These are phyloP conservation scores for Ligdia adustata DNA, from an alignment of 2,888 invertebrate genomes.

Conservation along the genomic window DNA sequence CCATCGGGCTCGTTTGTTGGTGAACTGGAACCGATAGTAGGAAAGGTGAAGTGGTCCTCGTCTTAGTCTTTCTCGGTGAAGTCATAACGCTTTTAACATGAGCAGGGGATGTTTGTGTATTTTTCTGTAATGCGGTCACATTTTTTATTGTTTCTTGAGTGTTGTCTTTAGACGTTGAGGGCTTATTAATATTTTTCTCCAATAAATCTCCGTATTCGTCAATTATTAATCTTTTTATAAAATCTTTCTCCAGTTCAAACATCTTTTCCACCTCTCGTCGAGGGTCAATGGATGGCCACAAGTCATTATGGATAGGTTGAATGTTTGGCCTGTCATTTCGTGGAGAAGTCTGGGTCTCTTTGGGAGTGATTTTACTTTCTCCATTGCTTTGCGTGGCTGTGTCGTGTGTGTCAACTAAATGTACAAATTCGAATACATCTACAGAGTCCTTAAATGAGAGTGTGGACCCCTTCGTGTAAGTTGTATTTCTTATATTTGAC, in stretches of 20 bases:
- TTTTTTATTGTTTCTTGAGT: constrained; percentile 46
- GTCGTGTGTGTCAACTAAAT: constrained; percentile 70
- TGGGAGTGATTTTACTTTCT: constrained; percentile 59
- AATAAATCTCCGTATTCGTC: constrained; percentile 72
- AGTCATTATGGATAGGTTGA: constrained; percentile 69
- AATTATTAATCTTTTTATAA: constrained; percentile 71
- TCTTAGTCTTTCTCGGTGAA: constrained; percentile 71
- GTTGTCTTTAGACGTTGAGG: constrained; percentile 59
- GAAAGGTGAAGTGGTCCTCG: constrained; percentile 74
- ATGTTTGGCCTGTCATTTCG: constrained; percentile 51
- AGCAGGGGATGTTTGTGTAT: constrained; percentile 77
- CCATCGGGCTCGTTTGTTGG: constrained; percentile 68
- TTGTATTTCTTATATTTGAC: constrained; percentile 44
- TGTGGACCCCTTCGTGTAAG: constrained; percentile 57
- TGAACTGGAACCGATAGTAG: constrained; percentile 51
- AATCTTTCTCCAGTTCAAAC: constrained; percentile 73
- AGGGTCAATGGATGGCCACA: constrained; percentile 66
- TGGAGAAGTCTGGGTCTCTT: constrained; percentile 77
- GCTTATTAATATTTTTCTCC: constrained; percentile 66
- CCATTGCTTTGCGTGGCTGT: constrained; percentile 70
- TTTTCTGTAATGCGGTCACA: constrained; percentile 60
- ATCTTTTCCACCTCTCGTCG: constrained; percentile 66
- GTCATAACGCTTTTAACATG: constrained; percentile 75
- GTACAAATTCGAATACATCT: constrained; percentile 74
- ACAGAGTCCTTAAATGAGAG: constrained; percentile 71